Base-by-base conservation (phyloP, 2,888 invertebrate genomes). In the Thymelicus lineola region DNA sequence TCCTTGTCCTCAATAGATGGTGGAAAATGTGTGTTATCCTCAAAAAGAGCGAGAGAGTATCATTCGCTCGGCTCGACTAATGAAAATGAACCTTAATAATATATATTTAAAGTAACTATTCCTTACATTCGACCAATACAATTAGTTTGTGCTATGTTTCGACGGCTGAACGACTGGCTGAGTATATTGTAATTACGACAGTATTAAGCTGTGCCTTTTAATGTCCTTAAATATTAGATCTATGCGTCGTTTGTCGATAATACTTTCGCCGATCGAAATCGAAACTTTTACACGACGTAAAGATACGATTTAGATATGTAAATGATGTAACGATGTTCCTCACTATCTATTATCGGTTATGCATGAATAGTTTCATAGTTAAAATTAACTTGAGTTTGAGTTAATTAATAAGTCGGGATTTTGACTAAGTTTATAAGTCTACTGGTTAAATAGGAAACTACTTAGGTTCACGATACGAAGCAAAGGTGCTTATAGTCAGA, bases 201-300 rank as follows among this genome's bases (percentile, higher is more conserved):
- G 67, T 67, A 67, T 67, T 67, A 67, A 45, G 61, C 67, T 67
- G 67, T 67, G 67, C 67, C 67, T 67, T 67, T 61, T 67, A 67
- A 61, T 67, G 67, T 67, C 65, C 57, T 57, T 66, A 36, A 35
- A 58, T 14, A 36, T 46, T 66, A 66, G 35, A 14, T 53, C 20
- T 28, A 53, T 46, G 50, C 55, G 65, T 58, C 58, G 57, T 17
- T 12, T 6, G 55, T 57, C 10, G 20, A 42, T 2, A 61, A 2
- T 7, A 28, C 55, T 20, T 20, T 46, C 65, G 15, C 14, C 65
- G 46, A 58, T 45, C 35, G 57, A 66, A 17, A 35, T 62, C 46
- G 63, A 36, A 36, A 35, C 6, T 57, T 50, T 62, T 36, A 50
- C 50, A 53, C 65, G 55, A 42, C 36, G 38, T 66, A 66, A 38